Evolutionary conservation across 2,113 vertebrate genomes (phyloP).

Genomic region (Geococcyx californianus): DNA sequence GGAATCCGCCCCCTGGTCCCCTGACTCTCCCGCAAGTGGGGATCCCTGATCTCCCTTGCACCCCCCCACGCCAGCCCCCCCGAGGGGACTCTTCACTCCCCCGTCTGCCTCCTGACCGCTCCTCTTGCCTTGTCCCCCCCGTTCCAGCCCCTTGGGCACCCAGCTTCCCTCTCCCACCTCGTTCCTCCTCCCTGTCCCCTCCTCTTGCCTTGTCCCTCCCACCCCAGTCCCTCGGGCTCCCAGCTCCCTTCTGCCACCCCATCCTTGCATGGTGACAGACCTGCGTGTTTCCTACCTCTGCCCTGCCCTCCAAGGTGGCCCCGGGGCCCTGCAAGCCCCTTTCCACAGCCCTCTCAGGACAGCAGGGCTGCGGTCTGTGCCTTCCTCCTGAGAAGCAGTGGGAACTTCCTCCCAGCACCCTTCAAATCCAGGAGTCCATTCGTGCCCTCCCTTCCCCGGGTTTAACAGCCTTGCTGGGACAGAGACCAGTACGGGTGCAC

Average conservation of each 20-base stretch:
- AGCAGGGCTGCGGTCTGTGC: neutral
- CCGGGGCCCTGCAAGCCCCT: neutral
- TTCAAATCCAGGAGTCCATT: neutral
- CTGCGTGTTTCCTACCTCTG: rapidly evolving
- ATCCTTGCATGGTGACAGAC: neutral
- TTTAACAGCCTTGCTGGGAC: neutral
- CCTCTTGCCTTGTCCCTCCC: too few relatives aligned
- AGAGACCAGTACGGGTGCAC: neutral
- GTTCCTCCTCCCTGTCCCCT: too few relatives aligned
- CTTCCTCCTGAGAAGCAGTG: neutral
- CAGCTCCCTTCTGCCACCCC: neutral
- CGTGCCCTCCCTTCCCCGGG: neutral
- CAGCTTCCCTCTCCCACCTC: neutral
- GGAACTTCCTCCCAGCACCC: neutral
- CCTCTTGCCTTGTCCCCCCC: too few relatives aligned
- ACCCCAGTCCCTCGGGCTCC: too few relatives aligned
- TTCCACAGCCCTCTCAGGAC: neutral
- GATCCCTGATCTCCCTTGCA: neutral
- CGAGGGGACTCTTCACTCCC: neutral
- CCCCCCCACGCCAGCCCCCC: neutral
- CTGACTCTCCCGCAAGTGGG: too few relatives aligned
- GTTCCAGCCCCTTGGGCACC: too few relatives aligned
- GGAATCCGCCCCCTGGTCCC: too few relatives aligned
- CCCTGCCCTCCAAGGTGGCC: neutral
- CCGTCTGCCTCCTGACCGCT: too few relatives aligned